Conservation (phyloP, 2,113 vertebrate genomes). For the Bostrychus sinensis region DNA sequence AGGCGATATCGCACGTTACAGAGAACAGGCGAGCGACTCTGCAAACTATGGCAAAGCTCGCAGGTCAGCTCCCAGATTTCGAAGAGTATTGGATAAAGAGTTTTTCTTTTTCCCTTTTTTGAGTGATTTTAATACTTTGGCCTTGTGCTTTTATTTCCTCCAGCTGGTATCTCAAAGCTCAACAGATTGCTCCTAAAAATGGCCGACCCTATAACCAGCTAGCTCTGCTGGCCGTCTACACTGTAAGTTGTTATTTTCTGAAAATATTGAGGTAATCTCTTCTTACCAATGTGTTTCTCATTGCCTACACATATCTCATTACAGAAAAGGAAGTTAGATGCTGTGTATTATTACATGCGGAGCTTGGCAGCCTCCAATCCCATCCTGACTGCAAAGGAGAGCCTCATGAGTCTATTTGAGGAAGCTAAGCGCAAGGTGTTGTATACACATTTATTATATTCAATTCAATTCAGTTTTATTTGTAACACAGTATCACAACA, state of each 20-base stretch:
- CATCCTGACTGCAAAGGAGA: constrained; percentile 97
- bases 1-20: constrained; percentile 95
- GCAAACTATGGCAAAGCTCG: constrained; percentile 97
- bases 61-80: constrained; percentile 79
- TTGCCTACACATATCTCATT: constrained; percentile 10
- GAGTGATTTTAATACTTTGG: background rate
- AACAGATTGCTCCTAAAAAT: constrained; percentile 98
- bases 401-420: constrained; percentile 97
- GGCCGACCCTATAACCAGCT: constrained; percentile 97
- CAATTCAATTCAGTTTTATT: too few relatives aligned
- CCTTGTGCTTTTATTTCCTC: constrained; percentile 35
- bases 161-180: constrained; percentile 98
- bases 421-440: constrained; percentile 97
- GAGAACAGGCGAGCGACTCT: constrained; percentile 94
- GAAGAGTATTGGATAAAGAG: background rate
- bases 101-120: background rate
- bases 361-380: constrained; percentile 98
- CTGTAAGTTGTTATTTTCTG: constrained; percentile 81
- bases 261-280: background rate
- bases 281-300: background rate
- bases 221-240: constrained; percentile 95
- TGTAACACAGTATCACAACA: too few relatives aligned
- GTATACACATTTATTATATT: background rate
- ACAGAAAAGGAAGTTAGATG: constrained; percentile 97
- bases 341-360: constrained; percentile 99